Evolutionary conservation across 2,113 vertebrate species (phyloP).

Genomic region (Smithornis capensis): DNA sequence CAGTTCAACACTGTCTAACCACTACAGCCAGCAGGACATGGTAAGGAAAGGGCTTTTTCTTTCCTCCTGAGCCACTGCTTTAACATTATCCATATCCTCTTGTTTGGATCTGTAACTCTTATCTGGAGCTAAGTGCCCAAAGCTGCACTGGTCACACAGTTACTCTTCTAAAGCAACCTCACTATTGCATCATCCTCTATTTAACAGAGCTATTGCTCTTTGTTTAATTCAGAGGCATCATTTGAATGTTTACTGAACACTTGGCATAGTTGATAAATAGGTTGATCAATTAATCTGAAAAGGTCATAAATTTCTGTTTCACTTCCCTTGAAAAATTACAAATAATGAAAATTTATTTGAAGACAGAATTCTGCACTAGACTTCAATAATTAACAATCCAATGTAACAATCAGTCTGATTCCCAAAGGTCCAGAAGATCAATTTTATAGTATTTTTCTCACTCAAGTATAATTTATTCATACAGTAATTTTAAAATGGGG

Average conservation of each 20-base stretch:
- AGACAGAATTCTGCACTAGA: not conserved
- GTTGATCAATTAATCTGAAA: not conserved
- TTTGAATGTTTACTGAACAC: not conserved
- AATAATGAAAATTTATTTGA: not conserved
- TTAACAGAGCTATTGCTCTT: not conserved
- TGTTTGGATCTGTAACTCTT: not conserved
- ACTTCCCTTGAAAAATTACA: not conserved
- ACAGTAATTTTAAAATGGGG: not conserved
- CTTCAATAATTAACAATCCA: conserved; percentile 34
- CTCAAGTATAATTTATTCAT: not conserved
- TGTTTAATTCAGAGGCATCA: not conserved
- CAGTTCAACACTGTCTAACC: not conserved
- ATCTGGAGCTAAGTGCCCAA: not conserved
- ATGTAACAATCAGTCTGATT: not conserved
- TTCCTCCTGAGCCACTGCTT: not conserved
- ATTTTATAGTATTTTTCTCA: not conserved
- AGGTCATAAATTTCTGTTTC: not conserved
- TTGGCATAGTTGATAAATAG: not conserved
- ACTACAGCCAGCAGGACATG: not conserved
- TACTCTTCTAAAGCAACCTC: not conserved
- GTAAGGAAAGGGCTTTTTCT: not conserved
- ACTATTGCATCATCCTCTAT: not conserved
- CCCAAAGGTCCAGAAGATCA: not conserved
- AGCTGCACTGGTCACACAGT: not conserved
- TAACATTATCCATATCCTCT: not conserved